These are phyloP conservation scores for Eupeodes luniger DNA, from an alignment of 2,888 invertebrate species.

Conservation along the genomic window DNA sequence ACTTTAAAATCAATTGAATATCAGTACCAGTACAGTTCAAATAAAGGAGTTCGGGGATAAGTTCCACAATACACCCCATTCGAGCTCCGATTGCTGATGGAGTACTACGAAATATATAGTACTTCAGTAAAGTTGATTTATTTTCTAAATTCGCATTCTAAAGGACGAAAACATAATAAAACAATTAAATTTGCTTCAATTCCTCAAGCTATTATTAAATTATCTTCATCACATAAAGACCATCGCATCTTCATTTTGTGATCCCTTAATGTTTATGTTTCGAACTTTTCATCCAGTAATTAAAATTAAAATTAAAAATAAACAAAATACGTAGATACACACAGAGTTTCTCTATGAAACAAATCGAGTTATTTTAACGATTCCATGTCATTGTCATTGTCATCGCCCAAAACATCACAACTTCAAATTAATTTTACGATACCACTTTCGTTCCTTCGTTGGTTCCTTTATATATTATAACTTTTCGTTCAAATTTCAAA, in stretches of 20 bases:
- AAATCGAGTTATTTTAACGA: slow-evolving; percentile 28
- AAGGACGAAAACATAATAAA: not conserved
- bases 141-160: no score
- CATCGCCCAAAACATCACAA: not conserved
- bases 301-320: slow-evolving; percentile 14
- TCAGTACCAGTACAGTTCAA: no score
- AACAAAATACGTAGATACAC: not conserved
- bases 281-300: slow-evolving; percentile 3
- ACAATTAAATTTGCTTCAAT: slow-evolving; percentile 7
- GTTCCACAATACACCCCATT: no score
- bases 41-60: no score
- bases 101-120: no score
- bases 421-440: slow-evolving; percentile 2
- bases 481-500: slow-evolving; percentile 47
- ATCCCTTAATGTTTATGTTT: slow-evolving; percentile 4
- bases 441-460: slow-evolving; percentile 3
- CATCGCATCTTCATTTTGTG: not conserved
- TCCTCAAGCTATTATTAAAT: not conserved
- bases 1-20: no score
- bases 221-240: not conserved
- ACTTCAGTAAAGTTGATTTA: no score
- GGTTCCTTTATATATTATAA: not conserved
- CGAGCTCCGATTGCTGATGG: no score
- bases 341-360: not conserved
- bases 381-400: not conserved